Conservation (phyloP, 2,113 vertebrate species). For the Panthera tigris region DNA sequence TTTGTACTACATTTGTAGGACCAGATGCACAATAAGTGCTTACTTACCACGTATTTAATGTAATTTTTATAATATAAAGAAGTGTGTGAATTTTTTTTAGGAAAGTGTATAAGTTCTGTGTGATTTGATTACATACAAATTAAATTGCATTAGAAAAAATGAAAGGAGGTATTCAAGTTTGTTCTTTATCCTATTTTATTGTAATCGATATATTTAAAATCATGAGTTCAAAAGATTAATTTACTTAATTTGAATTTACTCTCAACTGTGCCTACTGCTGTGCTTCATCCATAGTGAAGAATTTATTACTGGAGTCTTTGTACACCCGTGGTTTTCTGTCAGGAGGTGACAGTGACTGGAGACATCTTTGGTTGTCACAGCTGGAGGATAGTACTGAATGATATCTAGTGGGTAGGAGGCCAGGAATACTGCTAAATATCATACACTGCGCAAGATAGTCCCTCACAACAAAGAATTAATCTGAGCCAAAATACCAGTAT, state of each 20-base stretch:
- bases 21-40: constrained; percentile 13
- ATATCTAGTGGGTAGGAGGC: neutral
- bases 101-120: neutral
- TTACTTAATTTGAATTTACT: neutral
- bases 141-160: constrained; percentile 33
- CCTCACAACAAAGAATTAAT: neutral
- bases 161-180: neutral
- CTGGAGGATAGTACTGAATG: neutral
- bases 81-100: neutral
- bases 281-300: neutral
- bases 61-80: constrained; percentile 28
- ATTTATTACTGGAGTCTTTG: neutral
- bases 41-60: neutral
- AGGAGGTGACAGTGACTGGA: neutral
- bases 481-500: neutral
- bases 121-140: constrained; percentile 1
- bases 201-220: neutral
- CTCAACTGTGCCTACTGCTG: neutral
- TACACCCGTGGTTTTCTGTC: neutral
- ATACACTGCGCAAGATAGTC: neutral
- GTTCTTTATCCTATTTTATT: constrained; percentile 36
- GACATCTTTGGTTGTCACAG: neutral
- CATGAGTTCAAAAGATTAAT: constrained; percentile 6
- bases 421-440: neutral
- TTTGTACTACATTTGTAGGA: neutral